Evolutionary conservation across 1,140 invertebrate genomes (phyloP), one percentile per base, ranked within the genome.

Genomic region (Lordiphosa collinella): DNA sequence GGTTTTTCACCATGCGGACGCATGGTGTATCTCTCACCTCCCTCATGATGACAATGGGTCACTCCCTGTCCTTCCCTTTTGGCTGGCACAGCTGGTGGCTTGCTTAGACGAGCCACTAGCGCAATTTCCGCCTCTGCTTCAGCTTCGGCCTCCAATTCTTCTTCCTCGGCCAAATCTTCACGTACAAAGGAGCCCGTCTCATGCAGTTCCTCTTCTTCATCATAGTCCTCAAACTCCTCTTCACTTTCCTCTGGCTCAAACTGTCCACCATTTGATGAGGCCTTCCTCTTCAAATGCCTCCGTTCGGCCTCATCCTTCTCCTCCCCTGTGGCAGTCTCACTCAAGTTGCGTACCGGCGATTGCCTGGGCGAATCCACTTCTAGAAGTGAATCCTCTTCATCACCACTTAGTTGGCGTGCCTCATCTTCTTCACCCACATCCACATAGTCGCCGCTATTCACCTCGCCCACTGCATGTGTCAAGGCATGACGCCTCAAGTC

Each of bases 381-480:
- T 6, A 90, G 85, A 37, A 91, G 87, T n/a, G 91, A 91, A 50
- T 92, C 91, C 69, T 92, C 91, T 53, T 89, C 92, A 57, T 90
- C 91, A 18, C 90, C 90, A 89, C 91, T 73, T 8, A 78, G 13
- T 0, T 84, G 65, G 1, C 78, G 44, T 10, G 78, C 78, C 89
- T 90, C 46, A 85, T 92, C 93, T 85, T 93, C 93, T 84, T 93
- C 93, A 16, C 92, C 91, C 11, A 90, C 93, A 67, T 86, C 91
- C 46, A 93, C 90, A 6, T 93, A 93, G 41, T 93, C 93, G 92
- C 61, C 76, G 0, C 94, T 91, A 0, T 94, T 94, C 0, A 95
- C 93, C 73, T 95, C 95, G 1, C 94, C 95, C 0, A 96, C 94
- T 0, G 94, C 93, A 76, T 97, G 96, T 1, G 95, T 97, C 29